A percentile compares a stretch with the other conserved stretches of the same genome.
These are phyloP conservation scores for Mormoops blainvillei DNA, from an alignment of 2,113 vertebrate genomes.

Conservation along the genomic window DNA sequence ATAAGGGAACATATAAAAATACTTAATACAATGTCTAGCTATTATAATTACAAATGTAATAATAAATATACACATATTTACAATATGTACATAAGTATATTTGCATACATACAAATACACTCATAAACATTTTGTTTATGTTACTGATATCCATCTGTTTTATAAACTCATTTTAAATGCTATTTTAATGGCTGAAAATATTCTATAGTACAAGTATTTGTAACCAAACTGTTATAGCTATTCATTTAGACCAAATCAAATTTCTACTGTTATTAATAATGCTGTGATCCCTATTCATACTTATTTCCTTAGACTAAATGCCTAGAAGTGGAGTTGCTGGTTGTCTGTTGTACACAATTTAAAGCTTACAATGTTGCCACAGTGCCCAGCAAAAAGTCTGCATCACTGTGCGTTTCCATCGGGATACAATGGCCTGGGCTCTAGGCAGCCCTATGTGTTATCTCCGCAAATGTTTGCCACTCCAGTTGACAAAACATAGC, in stretches of 20 bases:
- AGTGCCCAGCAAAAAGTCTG: neutral
- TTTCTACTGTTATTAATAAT: neutral
- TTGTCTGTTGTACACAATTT: neutral
- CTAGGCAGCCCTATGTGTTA: neutral
- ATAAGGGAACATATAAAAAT: neutral
- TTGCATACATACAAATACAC: neutral
- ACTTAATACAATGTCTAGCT: neutral
- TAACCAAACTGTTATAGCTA: neutral
- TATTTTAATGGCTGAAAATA: slow-evolving; percentile 3
- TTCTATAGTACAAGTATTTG: neutral
- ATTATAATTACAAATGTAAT: neutral
- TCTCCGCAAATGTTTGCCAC: neutral
- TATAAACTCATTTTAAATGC: neutral
- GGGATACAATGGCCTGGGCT: neutral
- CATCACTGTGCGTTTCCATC: neutral
- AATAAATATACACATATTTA: neutral
- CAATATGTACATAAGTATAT: neutral
- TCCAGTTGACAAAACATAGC: neutral
- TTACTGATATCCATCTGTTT: neutral
- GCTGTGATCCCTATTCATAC: neutral
- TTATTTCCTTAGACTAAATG: neutral
- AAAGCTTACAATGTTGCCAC: neutral
- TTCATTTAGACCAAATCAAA: neutral
- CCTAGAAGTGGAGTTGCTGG: neutral
- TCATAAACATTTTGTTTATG: neutral